Base-by-base conservation (phyloP, 2,797 vertebrate genomes). In the Tangara arthus region DNA sequence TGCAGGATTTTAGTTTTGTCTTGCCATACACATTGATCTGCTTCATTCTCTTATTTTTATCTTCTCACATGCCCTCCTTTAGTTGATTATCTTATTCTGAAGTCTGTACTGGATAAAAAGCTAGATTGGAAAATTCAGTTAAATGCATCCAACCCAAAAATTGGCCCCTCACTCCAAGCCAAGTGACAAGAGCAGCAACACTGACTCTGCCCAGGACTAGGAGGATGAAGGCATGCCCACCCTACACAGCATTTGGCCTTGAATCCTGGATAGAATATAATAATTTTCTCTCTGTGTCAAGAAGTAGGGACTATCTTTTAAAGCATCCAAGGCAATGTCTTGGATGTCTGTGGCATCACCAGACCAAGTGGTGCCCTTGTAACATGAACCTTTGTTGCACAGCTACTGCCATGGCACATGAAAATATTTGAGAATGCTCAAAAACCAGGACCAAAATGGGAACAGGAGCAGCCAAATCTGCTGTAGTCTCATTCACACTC, bases 341-440 rank as follows among this genome's bases (percentile, higher is more conserved):
- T 50, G 27, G 27, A 30, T 50, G 49, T 28, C 46, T 57, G 13
- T 28, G 75, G 49, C 34, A 14, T 50, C 12, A 1, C 34, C 30
- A 37, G 15, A 22, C 69, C 1, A 0, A 10, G 17, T 8, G 26
- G 21, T 66, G 23, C 21, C 66, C 52, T 42, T 78, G 30, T 59
- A 27, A 15, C 0, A 0, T 41, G 49, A 84, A 27, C 18, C 35
- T 21, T 23, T 41, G 37, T 56, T 50, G 39, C 35, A 11, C 2
- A 3, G 18, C 39, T 71, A 34, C 39, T 78, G 21, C 27, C 2
- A 0, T 1, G 1, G 30, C 52, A 23, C 0, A 0, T 13, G 27
- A 7, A 66, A 52, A 17, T 27, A 30, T 46, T 56, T 0, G 0
- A 80, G 28, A 52, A 75, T 42, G 35, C 37, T 50, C 8, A 1